phyloP scores from a whole-genome alignment of 2,797 vertebrate species.

The Notoglanidium macrostoma region DNA sequence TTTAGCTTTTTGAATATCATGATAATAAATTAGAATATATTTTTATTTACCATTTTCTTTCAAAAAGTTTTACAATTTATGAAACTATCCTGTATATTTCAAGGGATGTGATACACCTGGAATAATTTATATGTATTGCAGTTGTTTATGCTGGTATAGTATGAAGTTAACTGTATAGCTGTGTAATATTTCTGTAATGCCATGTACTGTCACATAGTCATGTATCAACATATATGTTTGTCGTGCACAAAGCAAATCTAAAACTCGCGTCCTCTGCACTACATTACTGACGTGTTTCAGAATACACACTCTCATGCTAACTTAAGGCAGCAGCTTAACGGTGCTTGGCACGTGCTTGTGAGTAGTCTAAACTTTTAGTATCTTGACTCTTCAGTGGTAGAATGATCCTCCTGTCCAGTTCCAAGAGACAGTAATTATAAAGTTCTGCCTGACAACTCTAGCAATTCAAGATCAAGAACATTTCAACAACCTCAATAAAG shows the following conservation, averaged over 20 bases:
- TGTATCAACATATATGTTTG: neutral
- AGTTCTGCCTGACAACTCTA: neutral
- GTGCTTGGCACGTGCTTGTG: neutral
- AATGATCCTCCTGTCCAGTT: neutral
- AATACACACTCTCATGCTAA: neutral
- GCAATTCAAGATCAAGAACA: neutral
- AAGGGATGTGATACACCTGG: neutral
- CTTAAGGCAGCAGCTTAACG: neutral
- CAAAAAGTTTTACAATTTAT: neutral
- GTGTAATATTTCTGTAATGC: too few species aligned
- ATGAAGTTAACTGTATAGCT: too few species aligned
- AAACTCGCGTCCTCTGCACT: neutral
- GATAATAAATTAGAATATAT: too few species aligned
- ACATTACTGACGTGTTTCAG: neutral
- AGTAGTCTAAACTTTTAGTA: neutral
- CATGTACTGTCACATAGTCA: neutral
- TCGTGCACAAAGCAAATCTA: neutral
- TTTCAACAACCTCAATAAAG: neutral
- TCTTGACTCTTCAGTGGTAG: neutral
- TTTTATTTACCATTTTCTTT: too few species aligned
- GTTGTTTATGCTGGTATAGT: neutral
- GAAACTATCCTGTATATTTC: neutral
- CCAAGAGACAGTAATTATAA: neutral
- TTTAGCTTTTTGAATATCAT: neutral
- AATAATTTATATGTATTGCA: neutral